phyloP scores from a whole-genome alignment of 2,797 vertebrate genomes.

The Mormyrops boulengeri region DNA sequence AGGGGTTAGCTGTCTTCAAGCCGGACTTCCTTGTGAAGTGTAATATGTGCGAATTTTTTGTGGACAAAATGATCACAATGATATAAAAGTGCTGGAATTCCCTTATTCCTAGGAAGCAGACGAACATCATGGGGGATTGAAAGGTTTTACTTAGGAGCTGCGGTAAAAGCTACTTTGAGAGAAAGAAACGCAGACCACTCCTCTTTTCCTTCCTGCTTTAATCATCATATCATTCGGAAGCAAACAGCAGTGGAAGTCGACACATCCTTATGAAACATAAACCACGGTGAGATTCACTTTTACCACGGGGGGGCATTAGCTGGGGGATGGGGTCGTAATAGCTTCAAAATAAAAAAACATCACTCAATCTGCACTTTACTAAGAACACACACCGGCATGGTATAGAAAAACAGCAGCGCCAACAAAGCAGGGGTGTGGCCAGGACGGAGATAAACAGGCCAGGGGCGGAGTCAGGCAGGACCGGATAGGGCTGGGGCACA shows the following conservation, averaged over 20 bases:
- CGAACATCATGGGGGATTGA: background rate
- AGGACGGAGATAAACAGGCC: conserved; percentile 5
- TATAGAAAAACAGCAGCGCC: conserved; percentile 60
- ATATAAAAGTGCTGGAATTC: background rate
- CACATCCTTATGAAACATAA: conserved; percentile 58
- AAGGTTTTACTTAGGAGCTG: background rate
- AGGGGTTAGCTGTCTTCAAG: background rate
- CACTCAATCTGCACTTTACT: conserved; percentile 50
- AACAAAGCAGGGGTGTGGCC: conserved; percentile 45
- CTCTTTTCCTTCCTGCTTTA: conserved; percentile 37
- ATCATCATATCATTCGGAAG: conserved; percentile 45
- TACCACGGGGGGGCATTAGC: conserved; percentile 36
- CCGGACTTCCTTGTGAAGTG: background rate
- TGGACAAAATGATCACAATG: background rate
- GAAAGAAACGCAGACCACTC: conserved; percentile 15
- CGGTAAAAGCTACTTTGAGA: background rate
- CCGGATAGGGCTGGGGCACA: background rate
- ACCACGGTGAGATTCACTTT: conserved; percentile 63
- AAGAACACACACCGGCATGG: conserved; percentile 66
- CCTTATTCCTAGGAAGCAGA: background rate
- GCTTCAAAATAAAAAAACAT: conserved; percentile 46
- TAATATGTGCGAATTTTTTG: background rate
- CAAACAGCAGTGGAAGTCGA: conserved; percentile 54
- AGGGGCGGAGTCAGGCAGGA: background rate
- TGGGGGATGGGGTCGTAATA: conserved; percentile 38